Evolutionary conservation across 2,888 invertebrate species (phyloP), one percentile per base, ranked within the genome.

Genomic region (Pandemis corylana): DNA sequence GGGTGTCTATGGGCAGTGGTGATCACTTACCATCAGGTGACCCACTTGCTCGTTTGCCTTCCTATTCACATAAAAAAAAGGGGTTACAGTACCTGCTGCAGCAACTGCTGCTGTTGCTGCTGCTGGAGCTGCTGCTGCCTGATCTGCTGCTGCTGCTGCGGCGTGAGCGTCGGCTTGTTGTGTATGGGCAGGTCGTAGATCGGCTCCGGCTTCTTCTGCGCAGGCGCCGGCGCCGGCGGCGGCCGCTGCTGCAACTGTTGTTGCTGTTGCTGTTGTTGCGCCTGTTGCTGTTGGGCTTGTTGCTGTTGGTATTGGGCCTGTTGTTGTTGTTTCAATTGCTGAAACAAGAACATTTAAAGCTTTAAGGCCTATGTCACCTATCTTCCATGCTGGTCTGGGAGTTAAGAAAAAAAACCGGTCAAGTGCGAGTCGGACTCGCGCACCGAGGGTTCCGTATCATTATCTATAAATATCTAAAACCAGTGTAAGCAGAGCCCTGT

Each of bases 181-280:
- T 93, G 93, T 81, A 92, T 90, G 15, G 93, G 93, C 80, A 93
- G 79, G 76, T 93, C 93, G 84, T 93, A 93, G 68, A 93, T 93
- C 0, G 93, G 93, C 76, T 93, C 92, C 2, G 93, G 93, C 74
- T 93, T 89, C 62, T 85, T 89, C 64, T 85, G 88, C 76, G 83
- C 77, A 81, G 85, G 64, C 84, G 85, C 10, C 76, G 78, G 68
- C 10, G 71, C 66, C 0, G 68, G 62, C 42, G 36, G 59, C 51
- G 56, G 36, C 42, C 83, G 83, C 62, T 83, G 84, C 10, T 81
- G 80, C 28, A 77, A 72, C 49, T 71, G 62, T 49, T 79, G 76
- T 5, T 49, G 51, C 5, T 51, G 51, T 6, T 51, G n/a, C n/a
- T n/a, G 51, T 5, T 51, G 51, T 6, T 51, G 51, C 6, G 13